Conservation (phyloP, 2,113 vertebrate species). For the Nerophis ophidion region DNA sequence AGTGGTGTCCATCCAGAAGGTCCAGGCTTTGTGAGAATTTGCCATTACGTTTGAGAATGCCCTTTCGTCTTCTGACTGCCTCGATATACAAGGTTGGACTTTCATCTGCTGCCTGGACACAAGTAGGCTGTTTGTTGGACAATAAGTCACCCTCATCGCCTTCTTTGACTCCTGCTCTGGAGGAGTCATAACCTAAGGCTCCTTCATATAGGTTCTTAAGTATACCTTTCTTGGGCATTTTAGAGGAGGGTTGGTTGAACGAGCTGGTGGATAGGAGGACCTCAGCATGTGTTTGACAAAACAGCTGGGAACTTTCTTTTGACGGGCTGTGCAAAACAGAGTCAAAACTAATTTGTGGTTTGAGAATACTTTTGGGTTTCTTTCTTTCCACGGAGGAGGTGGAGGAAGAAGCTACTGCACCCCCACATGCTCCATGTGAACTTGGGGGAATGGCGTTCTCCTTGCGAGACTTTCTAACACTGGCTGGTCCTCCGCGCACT, state of each 20-base stretch:
- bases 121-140: conserved; percentile 19
- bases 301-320: conserved; percentile 35
- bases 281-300: conserved; percentile 30
- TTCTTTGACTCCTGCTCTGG: conserved; percentile 24
- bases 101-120: conserved; percentile 26
- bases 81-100: conserved; percentile 45
- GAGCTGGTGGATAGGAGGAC: conserved; percentile 24
- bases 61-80: conserved; percentile 64
- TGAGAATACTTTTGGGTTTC: conserved; percentile 74
- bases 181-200: conserved; percentile 54
- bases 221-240: conserved; percentile 76
- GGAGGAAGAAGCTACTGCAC: conserved; percentile 23
- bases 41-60: conserved; percentile 74
- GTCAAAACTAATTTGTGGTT: conserved; percentile 72
- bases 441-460: conserved; percentile 69
- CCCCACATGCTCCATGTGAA: conserved; percentile 30
- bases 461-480: conserved; percentile 74
- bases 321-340: conserved; percentile 52
- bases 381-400: conserved; percentile 45
- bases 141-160: conserved; percentile 6
- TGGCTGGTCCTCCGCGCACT: conserved; percentile 38
- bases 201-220: conserved; percentile 66
- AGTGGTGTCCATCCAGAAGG: conserved; percentile 45
- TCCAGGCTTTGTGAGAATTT: conserved; percentile 73
- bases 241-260: conserved; percentile 60